phyloP scores from a whole-genome alignment of 1,140 invertebrate species.

The Linepithema humile region DNA sequence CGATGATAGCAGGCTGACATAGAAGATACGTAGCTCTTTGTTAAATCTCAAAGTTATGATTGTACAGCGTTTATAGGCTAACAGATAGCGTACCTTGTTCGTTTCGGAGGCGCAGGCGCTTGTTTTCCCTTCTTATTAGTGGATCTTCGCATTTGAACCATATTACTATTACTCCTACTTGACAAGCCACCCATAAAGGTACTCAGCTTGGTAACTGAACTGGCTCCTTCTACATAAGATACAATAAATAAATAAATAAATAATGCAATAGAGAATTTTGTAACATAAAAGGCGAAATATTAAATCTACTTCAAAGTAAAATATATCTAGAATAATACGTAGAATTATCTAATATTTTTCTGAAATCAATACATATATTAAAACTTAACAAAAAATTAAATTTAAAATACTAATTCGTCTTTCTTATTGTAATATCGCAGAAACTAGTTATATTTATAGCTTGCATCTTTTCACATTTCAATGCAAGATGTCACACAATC shows the following conservation, averaged over 20 bases:
- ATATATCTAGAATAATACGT: not conserved
- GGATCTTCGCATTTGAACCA: slow-evolving; percentile 93
- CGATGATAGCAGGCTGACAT: slow-evolving; percentile 90
- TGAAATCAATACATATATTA: not conserved
- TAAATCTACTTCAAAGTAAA: not conserved
- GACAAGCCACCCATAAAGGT: slow-evolving; percentile 87
- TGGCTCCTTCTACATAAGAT: slow-evolving; percentile 83
- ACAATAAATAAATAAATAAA: not conserved
- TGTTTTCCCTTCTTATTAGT: slow-evolving; percentile 96
- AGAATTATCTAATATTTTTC: not conserved
- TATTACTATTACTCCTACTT: slow-evolving; percentile 85
- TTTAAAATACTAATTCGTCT: not conserved
- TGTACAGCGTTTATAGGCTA: not conserved
- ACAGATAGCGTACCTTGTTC: slow-evolving; percentile 90
- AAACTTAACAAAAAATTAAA: slow-evolving; percentile 20
- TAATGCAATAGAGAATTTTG: not conserved
- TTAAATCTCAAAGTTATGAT: slow-evolving; percentile 34
- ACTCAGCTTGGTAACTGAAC: slow-evolving; percentile 86
- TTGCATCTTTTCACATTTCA: not conserved
- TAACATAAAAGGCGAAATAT: not conserved
- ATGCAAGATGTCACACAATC: too few species aligned
- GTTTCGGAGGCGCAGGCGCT: slow-evolving; percentile 96
- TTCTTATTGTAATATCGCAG: not conserved
- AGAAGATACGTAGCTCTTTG: slow-evolving; percentile 40
- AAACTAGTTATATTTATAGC: not conserved